Evolutionary conservation across 2,888 invertebrate species (phyloP).

Genomic region (Dysmachus trigonus): DNA sequence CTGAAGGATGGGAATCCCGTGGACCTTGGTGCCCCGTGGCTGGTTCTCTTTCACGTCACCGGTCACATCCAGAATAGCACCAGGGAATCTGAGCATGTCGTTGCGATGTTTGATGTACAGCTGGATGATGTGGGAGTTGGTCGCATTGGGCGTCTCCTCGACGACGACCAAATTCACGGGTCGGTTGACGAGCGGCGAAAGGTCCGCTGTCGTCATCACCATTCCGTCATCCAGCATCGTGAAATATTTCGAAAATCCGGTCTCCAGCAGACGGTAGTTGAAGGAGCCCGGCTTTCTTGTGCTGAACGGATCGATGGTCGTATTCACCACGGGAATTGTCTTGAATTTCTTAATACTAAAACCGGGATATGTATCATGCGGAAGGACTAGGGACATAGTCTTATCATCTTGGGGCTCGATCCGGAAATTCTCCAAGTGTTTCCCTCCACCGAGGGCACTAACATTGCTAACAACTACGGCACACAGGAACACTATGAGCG

Average conservation of each 20-base stretch:
- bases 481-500: slow-evolving; percentile 42
- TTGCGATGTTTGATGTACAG: slow-evolving; percentile 84
- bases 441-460: slow-evolving; percentile 38
- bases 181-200: slow-evolving; percentile 81
- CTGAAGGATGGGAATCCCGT: slow-evolving; percentile 75
- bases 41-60: slow-evolving; percentile 83
- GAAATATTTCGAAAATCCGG: slow-evolving; percentile 84
- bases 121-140: slow-evolving; percentile 81
- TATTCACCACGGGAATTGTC: slow-evolving; percentile 57
- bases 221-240: slow-evolving; percentile 87
- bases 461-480: slow-evolving; percentile 38
- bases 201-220: slow-evolving; percentile 89
- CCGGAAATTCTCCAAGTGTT: slow-evolving; percentile 23
- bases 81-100: slow-evolving; percentile 82
- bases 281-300: slow-evolving; percentile 38
- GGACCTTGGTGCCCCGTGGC: slow-evolving; percentile 75
- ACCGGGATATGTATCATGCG: slow-evolving; percentile 90
- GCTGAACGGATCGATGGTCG: neutral
- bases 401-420: slow-evolving; percentile 26
- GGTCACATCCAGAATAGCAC: slow-evolving; percentile 70
- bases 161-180: slow-evolving; percentile 83
- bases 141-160: slow-evolving; percentile 82
- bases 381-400: slow-evolving; percentile 70
- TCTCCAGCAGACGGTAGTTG: slow-evolving; percentile 76
- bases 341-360: slow-evolving; percentile 85